Conservation (phyloP, 2,113 vertebrate genomes). For the Dipodomys stephensi region DNA sequence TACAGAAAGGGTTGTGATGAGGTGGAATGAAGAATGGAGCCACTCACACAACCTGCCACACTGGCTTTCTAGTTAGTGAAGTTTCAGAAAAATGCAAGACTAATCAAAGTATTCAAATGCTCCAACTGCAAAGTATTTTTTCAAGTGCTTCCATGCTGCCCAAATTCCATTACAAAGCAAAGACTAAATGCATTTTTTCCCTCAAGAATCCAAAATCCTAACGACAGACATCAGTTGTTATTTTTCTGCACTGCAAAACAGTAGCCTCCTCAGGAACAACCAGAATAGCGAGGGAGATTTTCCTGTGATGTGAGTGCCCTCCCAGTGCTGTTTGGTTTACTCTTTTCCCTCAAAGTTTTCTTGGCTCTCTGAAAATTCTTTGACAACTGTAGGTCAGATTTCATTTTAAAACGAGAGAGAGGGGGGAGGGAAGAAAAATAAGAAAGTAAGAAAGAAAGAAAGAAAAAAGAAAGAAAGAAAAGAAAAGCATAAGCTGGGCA, state of each 20-base stretch:
- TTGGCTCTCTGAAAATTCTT: background rate
- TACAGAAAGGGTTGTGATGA: background rate
- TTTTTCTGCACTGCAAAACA: background rate
- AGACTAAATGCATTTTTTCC: background rate
- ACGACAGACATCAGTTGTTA: background rate
- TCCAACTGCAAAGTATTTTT: background rate
- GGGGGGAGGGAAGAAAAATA: no score
- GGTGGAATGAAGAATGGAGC: background rate
- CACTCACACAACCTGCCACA: background rate
- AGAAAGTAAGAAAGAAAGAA: no score
- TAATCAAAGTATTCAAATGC: background rate
- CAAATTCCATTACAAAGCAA: background rate
- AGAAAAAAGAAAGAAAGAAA: no score
- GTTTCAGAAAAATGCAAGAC: constrained; percentile 14
- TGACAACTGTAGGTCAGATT: background rate
- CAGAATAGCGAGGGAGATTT: background rate
- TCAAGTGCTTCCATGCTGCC: background rate
- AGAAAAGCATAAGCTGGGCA: no score
- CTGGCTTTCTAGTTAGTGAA: background rate
- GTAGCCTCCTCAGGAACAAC: background rate
- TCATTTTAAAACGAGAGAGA: background rate
- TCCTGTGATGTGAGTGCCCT: no score
- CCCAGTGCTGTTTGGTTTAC: rapidly evolving
- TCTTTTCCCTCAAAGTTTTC: background rate
- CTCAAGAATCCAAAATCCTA: background rate